Conservation (phyloP, 2,888 invertebrate genomes). For the Callyntrura sp. region DNA sequence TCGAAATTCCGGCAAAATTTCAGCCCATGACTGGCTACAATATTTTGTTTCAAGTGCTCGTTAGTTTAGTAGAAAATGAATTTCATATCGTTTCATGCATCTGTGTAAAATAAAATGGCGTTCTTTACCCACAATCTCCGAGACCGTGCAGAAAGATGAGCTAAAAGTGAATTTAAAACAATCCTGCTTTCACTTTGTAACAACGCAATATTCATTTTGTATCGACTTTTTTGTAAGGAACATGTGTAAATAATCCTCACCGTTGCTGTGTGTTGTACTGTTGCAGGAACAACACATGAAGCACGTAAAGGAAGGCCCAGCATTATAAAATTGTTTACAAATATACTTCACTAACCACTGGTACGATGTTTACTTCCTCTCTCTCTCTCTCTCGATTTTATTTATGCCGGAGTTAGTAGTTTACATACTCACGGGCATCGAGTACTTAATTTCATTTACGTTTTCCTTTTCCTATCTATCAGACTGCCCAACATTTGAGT, state of each 20-base stretch:
- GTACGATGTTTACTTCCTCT: too few species aligned
- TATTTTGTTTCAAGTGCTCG: conserved; percentile 84
- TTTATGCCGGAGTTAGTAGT: too few species aligned
- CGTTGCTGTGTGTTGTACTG: conserved; percentile 94
- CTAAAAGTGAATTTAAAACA: conserved; percentile 88
- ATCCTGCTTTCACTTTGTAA: not conserved
- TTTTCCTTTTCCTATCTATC: too few species aligned
- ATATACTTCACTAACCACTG: too few species aligned
- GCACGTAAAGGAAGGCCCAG: conserved; percentile 58
- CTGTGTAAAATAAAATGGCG: not conserved
- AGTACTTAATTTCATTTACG: too few species aligned
- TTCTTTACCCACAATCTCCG: conserved; percentile 96
- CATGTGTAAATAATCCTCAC: conserved; percentile 87
- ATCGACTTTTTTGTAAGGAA: not conserved
- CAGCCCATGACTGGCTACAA: conserved; percentile 96
- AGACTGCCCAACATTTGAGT: too few species aligned
- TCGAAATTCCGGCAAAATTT: conserved; percentile 92
- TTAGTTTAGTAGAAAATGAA: too few species aligned
- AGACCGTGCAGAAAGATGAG: conserved; percentile 98
- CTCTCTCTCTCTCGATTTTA: not conserved
- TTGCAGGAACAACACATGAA: conserved; percentile 93
- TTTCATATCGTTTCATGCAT: not conserved
- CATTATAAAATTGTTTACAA: conserved; percentile 56
- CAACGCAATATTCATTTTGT: not conserved
- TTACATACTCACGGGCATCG: too few species aligned